Base-by-base conservation (phyloP, 2,113 vertebrate species). In the Hippocampus zosterae region DNA sequence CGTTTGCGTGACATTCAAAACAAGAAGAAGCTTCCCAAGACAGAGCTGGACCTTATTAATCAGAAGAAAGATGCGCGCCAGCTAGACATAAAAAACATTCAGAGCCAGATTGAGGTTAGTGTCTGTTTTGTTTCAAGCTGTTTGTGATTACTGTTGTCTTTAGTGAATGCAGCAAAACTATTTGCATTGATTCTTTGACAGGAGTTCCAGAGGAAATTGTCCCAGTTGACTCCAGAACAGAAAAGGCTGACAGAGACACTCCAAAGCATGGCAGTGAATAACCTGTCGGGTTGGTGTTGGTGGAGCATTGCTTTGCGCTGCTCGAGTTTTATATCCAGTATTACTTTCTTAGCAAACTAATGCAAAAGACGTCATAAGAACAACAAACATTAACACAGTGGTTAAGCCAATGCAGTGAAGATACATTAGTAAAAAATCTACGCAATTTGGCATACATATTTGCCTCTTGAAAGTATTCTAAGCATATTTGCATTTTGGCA, bases 181-280 rank as follows among this genome's bases (percentile, higher is more conserved):
- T 29, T 50, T 67, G 13, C 25, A 6, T 73, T 77, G 75, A 50
- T 18, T 63, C 2, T 77, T 33, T 1, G 0, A 68, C 78, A 99
- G 97, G 96, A 98, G 25, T 95, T 93, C 88, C 95, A 98, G 85
- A 96, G 92, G 79, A 96, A 95, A 81, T 87, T 98, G 52, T 87
- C 88, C 68, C 92, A 88, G 77, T 82, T 98, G 81, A 90, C 93
- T 77, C 95, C 95, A 42, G 95, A 98, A 84, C 95, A 98, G 83
- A 94, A 93, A 2, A 89, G 92, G 67, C 84, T 99, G 75, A 93
- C 79, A 37, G 95, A 98, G 84, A 95, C 91, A 88, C 92, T 97
- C 69, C 92, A 89, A 84, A 94, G 91, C 21, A 78, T 94, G 85
- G 87, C 93, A 55, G 65, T 92, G 4, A 91, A 86, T 84, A 94